Evolutionary conservation across 2,888 invertebrate species (phyloP), one percentile per base, ranked within the genome.

Genomic region (Lasioglossum malachurum): DNA sequence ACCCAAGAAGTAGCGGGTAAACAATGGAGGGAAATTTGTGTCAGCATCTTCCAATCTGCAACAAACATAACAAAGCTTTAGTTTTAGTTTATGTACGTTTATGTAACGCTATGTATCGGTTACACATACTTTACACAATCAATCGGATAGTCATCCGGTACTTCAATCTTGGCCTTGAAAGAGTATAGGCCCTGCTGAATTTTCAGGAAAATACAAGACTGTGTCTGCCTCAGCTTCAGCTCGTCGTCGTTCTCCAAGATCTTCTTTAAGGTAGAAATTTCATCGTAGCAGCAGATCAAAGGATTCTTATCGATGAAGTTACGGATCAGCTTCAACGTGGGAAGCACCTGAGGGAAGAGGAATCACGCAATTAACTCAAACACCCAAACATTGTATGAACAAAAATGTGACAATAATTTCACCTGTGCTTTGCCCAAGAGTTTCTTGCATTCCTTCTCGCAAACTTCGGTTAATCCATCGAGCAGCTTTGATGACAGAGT

Each of bases 271-370:
- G 95, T 94, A 84, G 96, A 96, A 84, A 98, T 97, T 95, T 98
- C 97, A 92, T 97, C 97, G 89, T 97, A 97, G 91, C 97, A 97
- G 82, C 97, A 97, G 92, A 97, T 97, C 5, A 98, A 95, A 0
- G 97, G 97, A 95, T 97, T 97, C 88, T 97, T 97, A 75, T 96
- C 96, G 23, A 97, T 95, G 93, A 97, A 97, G 86, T 96, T 96
- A 76, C 96, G 95, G 10, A 97, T 95, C 92, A 97, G 97, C 89
- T 96, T 96, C 27, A 97, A 93, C 7, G 96, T 95, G 74, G 95
- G 95, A 57, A 97, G 93, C 27, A 97, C 95, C 96, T 96, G 94
- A 19, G 90, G 89, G 27, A 79, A 82, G 88, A 93, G 82, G 7
- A 64, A 86, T 16, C n/a, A n/a, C 4, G 0, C 12, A 12, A 23